Evolutionary conservation across 1,140 invertebrate species (phyloP).

Genomic region (Amyelois transitella): DNA sequence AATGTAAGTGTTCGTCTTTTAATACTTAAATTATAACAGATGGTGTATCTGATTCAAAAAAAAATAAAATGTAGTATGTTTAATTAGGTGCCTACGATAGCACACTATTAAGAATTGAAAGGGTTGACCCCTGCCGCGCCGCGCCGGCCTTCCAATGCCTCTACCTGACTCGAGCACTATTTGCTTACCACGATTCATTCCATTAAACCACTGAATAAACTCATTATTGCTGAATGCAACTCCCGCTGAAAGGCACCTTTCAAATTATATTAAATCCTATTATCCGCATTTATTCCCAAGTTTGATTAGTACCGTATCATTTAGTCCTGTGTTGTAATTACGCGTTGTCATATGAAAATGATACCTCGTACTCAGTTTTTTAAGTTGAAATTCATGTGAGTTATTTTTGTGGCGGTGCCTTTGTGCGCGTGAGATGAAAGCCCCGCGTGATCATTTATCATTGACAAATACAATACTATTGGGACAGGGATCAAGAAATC

Average conservation of each 20-base stretch:
- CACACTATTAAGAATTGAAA: neutral
- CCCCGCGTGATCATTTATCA: conserved; percentile 60
- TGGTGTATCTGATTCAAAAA: too few relatives aligned
- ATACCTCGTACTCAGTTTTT: conserved; percentile 10
- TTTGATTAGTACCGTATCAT: conserved; percentile 73
- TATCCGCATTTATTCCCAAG: conserved; percentile 68
- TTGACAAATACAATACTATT: conserved; percentile 72
- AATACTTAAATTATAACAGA: too few relatives aligned
- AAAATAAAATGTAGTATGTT: neutral
- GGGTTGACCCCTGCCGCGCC: neutral
- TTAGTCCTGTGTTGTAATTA: conserved; percentile 71
- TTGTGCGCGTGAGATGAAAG: conserved; percentile 64
- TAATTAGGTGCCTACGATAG: neutral
- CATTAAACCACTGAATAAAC: conserved; percentile 70
- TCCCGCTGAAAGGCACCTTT: conserved; percentile 68
- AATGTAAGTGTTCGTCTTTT: too few relatives aligned
- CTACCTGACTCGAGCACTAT: conserved; percentile 39
- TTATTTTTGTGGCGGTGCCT: conserved; percentile 42
- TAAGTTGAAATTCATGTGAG: conserved; percentile 27
- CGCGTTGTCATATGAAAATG: conserved; percentile 24
- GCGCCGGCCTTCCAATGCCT: conserved; percentile 14
- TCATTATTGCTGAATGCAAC: conserved; percentile 65
- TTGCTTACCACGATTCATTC: conserved; percentile 69
- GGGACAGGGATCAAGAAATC: conserved; percentile 59
- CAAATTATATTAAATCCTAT: conserved; percentile 67